phyloP scores from a whole-genome alignment of 2,113 vertebrate genomes.

The Motacilla tschutschensis region DNA sequence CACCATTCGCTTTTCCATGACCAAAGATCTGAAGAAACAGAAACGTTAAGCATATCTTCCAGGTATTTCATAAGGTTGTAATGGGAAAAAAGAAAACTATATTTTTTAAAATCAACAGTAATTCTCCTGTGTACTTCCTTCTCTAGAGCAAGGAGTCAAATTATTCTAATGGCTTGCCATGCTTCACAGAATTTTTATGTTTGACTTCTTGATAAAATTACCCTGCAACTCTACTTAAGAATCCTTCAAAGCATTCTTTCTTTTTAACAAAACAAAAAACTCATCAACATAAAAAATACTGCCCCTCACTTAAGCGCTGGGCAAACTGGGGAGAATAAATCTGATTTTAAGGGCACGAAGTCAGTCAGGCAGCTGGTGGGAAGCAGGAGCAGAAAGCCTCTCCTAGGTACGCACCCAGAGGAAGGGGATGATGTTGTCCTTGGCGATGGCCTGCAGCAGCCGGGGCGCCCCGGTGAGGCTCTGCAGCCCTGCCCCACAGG shows the following conservation, averaged over 20 bases:
- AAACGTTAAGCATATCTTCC: not conserved
- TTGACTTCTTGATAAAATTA: not conserved
- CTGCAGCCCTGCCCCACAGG: constrained; percentile 91
- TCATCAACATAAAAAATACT: not conserved
- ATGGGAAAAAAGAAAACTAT: not conserved
- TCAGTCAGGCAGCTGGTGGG: not conserved
- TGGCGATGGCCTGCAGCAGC: constrained; percentile 94
- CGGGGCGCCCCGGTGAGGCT: constrained; percentile 93
- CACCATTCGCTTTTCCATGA: constrained; percentile 92
- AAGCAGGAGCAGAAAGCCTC: not conserved
- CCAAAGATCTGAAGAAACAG: constrained; percentile 84
- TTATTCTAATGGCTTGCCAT: not conserved
- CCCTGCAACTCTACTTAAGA: not conserved
- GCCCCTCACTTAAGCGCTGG: not conserved
- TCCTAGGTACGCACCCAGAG: constrained; percentile 76
- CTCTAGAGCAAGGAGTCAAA: not conserved
- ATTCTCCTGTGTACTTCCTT: not conserved
- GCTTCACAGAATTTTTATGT: not conserved
- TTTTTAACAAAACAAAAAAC: not conserved
- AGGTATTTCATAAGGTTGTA: not conserved
- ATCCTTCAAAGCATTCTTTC: not conserved
- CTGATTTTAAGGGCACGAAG: not conserved
- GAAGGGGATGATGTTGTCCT: constrained; percentile 97
- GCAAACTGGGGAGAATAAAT: not conserved
- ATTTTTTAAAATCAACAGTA: not conserved